Evolutionary conservation across 2,113 vertebrate genomes (phyloP).

Genomic region (Indicator indicator): DNA sequence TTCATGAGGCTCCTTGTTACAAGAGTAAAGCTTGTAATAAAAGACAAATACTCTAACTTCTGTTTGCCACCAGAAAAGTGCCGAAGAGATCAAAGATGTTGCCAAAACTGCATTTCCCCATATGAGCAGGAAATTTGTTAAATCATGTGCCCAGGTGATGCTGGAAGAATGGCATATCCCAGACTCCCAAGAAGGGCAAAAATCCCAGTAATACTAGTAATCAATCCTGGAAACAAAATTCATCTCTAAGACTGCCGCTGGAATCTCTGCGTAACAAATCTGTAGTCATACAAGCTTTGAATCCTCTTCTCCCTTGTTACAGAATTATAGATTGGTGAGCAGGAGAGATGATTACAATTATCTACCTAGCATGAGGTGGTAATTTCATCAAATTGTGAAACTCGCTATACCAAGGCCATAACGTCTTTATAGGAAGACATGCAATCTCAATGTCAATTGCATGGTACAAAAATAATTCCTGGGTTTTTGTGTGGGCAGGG

Average conservation of each 20-base stretch:
- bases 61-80: background rate
- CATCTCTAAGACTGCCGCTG: background rate
- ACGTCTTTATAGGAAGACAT: background rate
- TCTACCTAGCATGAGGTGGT: background rate
- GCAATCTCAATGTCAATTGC: background rate
- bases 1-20: background rate
- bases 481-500: background rate
- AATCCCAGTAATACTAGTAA: background rate
- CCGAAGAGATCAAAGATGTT: background rate
- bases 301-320: background rate
- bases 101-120: background rate
- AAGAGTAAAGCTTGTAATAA: background rate
- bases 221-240: background rate
- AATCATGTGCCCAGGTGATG: background rate
- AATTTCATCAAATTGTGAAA: background rate
- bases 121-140: background rate
- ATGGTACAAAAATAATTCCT: conserved; percentile 8
- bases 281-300: background rate
- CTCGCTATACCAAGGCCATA: background rate
- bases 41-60: background rate
- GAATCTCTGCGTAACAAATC: background rate
- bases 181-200: background rate
- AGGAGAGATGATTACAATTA: conserved; percentile 17
- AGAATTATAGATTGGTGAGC: background rate
- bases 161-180: background rate